Evolutionary conservation across 2,113 vertebrate genomes (phyloP).

Genomic region (Aphyosemion australe): DNA sequence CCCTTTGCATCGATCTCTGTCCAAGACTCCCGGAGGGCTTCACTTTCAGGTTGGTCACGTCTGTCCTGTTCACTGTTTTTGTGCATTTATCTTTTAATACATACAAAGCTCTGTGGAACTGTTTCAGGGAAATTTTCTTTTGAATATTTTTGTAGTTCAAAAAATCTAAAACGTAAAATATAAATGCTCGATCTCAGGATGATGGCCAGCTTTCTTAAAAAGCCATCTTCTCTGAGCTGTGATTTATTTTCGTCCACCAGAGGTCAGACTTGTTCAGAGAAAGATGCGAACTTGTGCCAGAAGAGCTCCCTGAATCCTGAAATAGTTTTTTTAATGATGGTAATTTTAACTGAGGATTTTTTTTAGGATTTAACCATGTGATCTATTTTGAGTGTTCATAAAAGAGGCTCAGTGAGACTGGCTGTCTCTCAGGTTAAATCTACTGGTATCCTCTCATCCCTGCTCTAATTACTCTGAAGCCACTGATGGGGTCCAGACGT

Average conservation of each 20-base stretch:
- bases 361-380: slow-evolving; percentile 30
- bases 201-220: not conserved
- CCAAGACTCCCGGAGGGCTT: slow-evolving; percentile 21
- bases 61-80: not conserved
- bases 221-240: too few species aligned
- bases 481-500: slow-evolving; percentile 69
- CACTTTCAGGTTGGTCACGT: slow-evolving; percentile 56
- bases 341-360: slow-evolving; percentile 12
- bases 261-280: slow-evolving; percentile 60
- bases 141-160: too few species aligned
- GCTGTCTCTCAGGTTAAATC: slow-evolving; percentile 71
- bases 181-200: not conserved
- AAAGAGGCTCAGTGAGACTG: slow-evolving; percentile 64
- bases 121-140: too few species aligned
- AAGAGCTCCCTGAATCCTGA: slow-evolving; percentile 8
- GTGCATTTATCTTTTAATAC: too few species aligned
- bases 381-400: slow-evolving; percentile 55
- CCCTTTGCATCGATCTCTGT: slow-evolving; percentile 40
- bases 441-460: slow-evolving; percentile 66
- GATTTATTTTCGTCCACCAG: slow-evolving; percentile 52
- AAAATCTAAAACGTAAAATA: too few species aligned
- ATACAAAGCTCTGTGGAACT: too few species aligned
- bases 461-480: slow-evolving; percentile 69
- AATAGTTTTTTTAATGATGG: not conserved
- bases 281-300: not conserved